Evolutionary conservation across 2,888 invertebrate genomes (phyloP).

Genomic region (Cetonia aurata): DNA sequence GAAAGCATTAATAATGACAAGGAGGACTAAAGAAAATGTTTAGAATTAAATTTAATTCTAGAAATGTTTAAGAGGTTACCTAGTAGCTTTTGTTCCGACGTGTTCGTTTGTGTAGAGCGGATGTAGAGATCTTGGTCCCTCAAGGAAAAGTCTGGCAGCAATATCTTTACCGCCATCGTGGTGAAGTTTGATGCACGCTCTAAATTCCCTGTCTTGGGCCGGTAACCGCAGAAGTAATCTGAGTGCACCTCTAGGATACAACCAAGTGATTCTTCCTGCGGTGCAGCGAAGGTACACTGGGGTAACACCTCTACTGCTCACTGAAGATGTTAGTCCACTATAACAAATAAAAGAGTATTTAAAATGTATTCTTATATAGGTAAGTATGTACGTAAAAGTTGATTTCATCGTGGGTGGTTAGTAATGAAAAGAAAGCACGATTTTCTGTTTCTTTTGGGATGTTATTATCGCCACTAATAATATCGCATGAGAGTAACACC

Average conservation of each 20-base stretch:
- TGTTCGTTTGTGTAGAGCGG: constrained; percentile 73
- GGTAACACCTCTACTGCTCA: constrained; percentile 73
- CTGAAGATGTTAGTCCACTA: constrained; percentile 71
- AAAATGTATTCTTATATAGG: constrained; percentile 36
- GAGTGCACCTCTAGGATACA: constrained; percentile 81
- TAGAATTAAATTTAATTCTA: constrained; percentile 2
- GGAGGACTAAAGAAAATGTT: background rate
- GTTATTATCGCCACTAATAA: background rate
- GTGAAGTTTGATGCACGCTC: constrained; percentile 75
- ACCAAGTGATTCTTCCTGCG: constrained; percentile 80
- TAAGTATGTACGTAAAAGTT: too few species aligned
- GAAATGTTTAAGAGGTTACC: constrained; percentile 55
- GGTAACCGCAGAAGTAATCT: constrained; percentile 74
- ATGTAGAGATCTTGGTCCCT: constrained; percentile 72
- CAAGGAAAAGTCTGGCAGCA: constrained; percentile 74
- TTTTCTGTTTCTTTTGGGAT: too few species aligned
- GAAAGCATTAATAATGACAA: too few species aligned
- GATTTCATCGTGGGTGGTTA: too few species aligned
- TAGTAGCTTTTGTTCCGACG: constrained; percentile 65
- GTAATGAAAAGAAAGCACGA: too few species aligned
- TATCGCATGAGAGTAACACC: background rate
- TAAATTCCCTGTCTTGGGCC: constrained; percentile 74
- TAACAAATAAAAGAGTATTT: constrained; percentile 59
- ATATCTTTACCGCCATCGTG: constrained; percentile 60
- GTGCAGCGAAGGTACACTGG: constrained; percentile 83